Conservation (phyloP, 2,888 invertebrate species). For the Torymus texanus region DNA sequence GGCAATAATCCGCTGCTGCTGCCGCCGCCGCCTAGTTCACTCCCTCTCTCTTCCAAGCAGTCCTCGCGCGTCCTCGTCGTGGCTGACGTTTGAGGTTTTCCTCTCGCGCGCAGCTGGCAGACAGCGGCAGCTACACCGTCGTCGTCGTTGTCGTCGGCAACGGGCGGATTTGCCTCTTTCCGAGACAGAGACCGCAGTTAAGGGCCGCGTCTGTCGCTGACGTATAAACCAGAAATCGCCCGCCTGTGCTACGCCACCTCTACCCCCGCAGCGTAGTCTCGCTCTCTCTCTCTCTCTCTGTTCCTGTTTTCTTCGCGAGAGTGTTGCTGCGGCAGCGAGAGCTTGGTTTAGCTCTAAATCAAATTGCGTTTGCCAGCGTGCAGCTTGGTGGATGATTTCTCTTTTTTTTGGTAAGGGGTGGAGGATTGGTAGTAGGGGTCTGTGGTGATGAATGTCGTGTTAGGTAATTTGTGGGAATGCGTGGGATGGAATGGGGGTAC, state of each 20-base stretch:
- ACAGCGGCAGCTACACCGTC: constrained; percentile 29
- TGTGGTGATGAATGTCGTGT: too few relatives aligned
- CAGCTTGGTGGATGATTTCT: too few relatives aligned
- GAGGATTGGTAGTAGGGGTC: too few relatives aligned
- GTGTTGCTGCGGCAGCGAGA: background rate
- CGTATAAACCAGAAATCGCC: constrained; percentile 47
- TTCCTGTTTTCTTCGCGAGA: background rate
- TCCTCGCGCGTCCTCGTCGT: background rate
- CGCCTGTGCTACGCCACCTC: background rate
- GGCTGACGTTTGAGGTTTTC: too few relatives aligned
- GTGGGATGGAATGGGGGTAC: too few relatives aligned
- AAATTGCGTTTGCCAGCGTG: too few relatives aligned
- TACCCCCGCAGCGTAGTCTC: background rate
- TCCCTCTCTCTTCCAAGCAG: background rate
- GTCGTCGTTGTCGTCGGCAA: constrained; percentile 40
- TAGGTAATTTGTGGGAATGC: too few relatives aligned
- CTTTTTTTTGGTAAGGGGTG: too few relatives aligned
- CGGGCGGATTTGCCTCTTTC: constrained; percentile 37
- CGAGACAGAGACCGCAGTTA: constrained; percentile 39
- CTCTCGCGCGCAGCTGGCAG: constrained; percentile 44
- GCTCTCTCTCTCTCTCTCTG: background rate
- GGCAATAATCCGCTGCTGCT: constrained; percentile 15
- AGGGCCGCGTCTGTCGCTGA: constrained; percentile 43
- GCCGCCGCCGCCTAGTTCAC: constrained; percentile 34
- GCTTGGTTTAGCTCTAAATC: too few relatives aligned